phyloP scores from a whole-genome alignment of 2,888 invertebrate genomes.

The Aphidoletes aphidimyza region DNA sequence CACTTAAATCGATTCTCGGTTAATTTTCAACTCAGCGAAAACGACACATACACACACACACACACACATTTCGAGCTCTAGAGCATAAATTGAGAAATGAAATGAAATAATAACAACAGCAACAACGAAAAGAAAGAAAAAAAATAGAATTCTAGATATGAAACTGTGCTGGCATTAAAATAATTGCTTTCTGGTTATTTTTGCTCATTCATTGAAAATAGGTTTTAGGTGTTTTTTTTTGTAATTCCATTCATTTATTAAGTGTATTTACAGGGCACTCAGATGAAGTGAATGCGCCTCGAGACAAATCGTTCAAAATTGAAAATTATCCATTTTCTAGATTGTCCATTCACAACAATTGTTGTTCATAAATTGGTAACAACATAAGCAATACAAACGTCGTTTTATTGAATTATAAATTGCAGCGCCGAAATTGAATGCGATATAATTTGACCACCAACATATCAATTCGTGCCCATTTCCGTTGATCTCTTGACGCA shows the following conservation, averaged over 20 bases:
- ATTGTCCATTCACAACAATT: not conserved
- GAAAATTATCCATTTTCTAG: not conserved
- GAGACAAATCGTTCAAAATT: not conserved
- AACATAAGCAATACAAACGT: not conserved
- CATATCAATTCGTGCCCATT: conserved; percentile 28
- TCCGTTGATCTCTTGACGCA: conserved; percentile 16
- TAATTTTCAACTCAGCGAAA: not conserved
- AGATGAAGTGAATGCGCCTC: not conserved
- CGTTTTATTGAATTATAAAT: not conserved
- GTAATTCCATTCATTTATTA: not conserved
- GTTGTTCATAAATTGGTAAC: conserved; percentile 38
- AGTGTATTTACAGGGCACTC: conserved; percentile 10
- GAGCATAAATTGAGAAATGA: no score
- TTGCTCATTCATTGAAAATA: not conserved
- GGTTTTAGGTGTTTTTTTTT: not conserved
- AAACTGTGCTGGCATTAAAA: not conserved
- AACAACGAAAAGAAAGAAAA: not conserved
- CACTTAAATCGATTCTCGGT: conserved; percentile 32
- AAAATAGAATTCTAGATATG: not conserved
- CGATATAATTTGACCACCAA: conserved; percentile 42
- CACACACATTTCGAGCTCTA: no score
- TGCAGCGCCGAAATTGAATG: conserved; percentile 20
- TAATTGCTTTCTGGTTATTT: conserved; percentile 43
- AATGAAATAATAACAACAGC: conserved; percentile 16
- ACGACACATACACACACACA: no score